phyloP scores from a whole-genome alignment of 2,888 invertebrate species.

The Neoascia interrupta region DNA sequence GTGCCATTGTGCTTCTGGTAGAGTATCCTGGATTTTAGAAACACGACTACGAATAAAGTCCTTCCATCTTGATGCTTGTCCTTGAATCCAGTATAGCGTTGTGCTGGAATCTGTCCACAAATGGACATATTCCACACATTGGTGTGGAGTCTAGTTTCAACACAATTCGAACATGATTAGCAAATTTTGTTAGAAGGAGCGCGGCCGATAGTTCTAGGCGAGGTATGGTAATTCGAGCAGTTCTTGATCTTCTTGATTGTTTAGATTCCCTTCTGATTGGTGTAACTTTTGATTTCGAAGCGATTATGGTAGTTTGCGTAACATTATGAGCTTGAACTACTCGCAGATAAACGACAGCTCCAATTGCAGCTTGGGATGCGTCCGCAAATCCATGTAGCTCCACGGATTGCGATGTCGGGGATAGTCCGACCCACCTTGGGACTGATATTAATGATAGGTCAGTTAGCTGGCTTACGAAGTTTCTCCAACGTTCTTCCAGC shows the following conservation, averaged over 20 bases:
- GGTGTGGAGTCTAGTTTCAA: not conserved
- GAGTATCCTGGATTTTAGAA: not conserved
- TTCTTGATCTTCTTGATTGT: not conserved
- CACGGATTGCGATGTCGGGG: not conserved
- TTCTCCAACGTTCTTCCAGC: not conserved
- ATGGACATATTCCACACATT: not conserved
- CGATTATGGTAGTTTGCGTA: not conserved
- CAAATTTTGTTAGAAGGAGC: not conserved
- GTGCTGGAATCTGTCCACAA: not conserved
- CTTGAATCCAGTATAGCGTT: not conserved
- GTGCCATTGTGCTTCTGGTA: not conserved
- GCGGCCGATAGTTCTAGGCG: not conserved
- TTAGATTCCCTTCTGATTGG: not conserved
- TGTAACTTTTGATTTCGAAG: not conserved
- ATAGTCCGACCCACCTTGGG: conserved; percentile 21
- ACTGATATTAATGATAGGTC: not conserved
- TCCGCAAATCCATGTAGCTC: conserved; percentile 10
- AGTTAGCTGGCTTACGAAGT: not conserved
- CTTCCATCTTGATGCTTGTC: not conserved
- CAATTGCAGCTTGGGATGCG: not conserved
- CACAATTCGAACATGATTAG: not conserved
- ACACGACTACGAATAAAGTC: not conserved
- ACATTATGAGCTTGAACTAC: not conserved
- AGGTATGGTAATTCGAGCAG: not conserved
- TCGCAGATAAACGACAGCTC: not conserved